These are phyloP conservation scores for Coenonympha arcania DNA, from an alignment of 2,888 invertebrate species.

Conservation along the genomic window DNA sequence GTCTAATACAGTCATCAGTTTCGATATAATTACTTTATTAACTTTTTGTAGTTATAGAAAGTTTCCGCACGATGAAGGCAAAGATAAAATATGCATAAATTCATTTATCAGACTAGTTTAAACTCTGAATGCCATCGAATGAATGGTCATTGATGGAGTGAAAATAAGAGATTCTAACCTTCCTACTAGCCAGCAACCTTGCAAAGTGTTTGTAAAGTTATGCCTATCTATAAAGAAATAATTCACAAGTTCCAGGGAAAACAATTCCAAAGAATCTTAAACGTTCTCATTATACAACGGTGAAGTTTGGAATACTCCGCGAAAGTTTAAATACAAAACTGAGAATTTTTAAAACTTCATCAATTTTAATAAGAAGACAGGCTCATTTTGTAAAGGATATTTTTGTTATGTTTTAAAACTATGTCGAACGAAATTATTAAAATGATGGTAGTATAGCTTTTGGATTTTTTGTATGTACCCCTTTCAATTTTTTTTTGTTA, in stretches of 20 bases:
- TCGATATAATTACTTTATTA: too few species aligned
- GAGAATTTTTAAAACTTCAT: conserved; percentile 16
- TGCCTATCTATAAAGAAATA: not conserved
- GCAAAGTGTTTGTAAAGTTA: not conserved
- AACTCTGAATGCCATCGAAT: too few species aligned
- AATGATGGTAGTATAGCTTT: too few species aligned
- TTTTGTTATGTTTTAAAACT: not conserved
- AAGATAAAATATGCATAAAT: too few species aligned
- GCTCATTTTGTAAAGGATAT: conserved; percentile 3
- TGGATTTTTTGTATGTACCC: too few species aligned
- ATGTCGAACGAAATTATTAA: not conserved
- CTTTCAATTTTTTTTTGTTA: too few species aligned
- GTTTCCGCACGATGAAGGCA: too few species aligned
- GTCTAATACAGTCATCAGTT: too few species aligned
- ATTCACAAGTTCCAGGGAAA: conserved; percentile 5
- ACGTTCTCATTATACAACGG: conserved; percentile 17
- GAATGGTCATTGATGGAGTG: too few species aligned
- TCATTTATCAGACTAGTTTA: too few species aligned
- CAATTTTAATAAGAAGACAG: conserved; percentile 4
- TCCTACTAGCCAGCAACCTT: not conserved
- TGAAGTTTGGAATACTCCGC: conserved; percentile 17
- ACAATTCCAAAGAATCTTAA: conserved; percentile 20
- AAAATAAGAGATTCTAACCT: too few species aligned
- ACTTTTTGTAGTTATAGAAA: too few species aligned
- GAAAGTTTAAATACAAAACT: conserved; percentile 14